Percentiles rank a stretch among this genome's conserved stretches.
These are phyloP conservation scores for Liopterus haemorrhoidalis DNA, from an alignment of 2,888 invertebrate species.

Conservation along the genomic window DNA sequence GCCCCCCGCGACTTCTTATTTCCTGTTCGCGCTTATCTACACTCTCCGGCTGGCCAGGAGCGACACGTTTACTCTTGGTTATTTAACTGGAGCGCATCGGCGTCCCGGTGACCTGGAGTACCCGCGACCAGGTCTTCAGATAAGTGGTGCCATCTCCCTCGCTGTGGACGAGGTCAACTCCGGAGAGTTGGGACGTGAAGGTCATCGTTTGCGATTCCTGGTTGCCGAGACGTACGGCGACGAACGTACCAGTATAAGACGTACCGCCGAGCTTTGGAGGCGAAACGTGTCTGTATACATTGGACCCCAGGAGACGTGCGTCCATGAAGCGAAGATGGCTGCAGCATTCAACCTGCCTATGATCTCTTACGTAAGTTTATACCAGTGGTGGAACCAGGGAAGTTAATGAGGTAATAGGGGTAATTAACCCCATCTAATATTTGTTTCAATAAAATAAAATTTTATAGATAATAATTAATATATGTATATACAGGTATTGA, in stretches of 20 bases:
- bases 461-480: too few relatives aligned
- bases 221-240: constrained; percentile 89
- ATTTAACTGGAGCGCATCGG: constrained; percentile 78
- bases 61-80: constrained; percentile 71
- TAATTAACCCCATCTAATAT: too few relatives aligned
- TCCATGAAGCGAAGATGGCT: constrained; percentile 89
- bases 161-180: constrained; percentile 77
- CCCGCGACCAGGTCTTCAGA: constrained; percentile 65
- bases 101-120: constrained; percentile 72
- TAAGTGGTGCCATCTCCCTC: constrained; percentile 79
- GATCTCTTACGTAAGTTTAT: constrained; percentile 86
- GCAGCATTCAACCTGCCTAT: constrained; percentile 91
- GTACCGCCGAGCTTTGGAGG: constrained; percentile 79
- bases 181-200: constrained; percentile 48
- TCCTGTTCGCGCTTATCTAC: too few relatives aligned
- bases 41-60: constrained; percentile 26
- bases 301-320: constrained; percentile 85
- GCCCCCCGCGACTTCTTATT: too few relatives aligned
- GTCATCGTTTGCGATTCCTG: constrained; percentile 70
- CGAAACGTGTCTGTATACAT: constrained; percentile 81
- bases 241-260: constrained; percentile 77
- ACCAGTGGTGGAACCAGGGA: too few relatives aligned
- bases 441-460: too few relatives aligned
- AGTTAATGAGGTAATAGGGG: not conserved
- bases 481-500: too few relatives aligned